Evolutionary conservation across 2,113 vertebrate species (phyloP), one percentile per base, ranked within the genome.

Genomic region (Tretioscincus oriximinensis): DNA sequence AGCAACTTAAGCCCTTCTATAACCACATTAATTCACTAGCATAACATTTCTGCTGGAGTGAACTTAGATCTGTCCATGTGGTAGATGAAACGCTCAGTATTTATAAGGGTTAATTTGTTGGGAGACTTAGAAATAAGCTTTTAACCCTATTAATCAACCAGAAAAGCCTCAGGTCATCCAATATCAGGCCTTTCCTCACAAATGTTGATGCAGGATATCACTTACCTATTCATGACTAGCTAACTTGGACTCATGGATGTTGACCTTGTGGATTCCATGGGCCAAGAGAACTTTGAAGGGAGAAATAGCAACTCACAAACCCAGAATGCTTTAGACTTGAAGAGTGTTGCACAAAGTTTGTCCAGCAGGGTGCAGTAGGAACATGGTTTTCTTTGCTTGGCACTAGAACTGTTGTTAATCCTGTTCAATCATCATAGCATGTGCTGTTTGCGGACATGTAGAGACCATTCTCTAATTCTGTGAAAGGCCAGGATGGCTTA

Each of bases 351-450:
- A 11, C 10, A 16, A 1, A 0, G 67, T 45, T 45, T 71, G 29
- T 63, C 76, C 86, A 86, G 78, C 81, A 86, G 51, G 61, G 51
- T 10, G 49, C 28, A 83, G 14, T 3, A 82, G 73, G 22, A 54
- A 26, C 61, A 64, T 29, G 75, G 45, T 24, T 85, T 63, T 81
- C n/a, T 73, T 6, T 14, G 54, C 8, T 22, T 71, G 9, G 35
- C 29, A 60, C 20, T 47, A 69, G n/a, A 61, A 16, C 35, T 82
- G 26, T 28, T 49, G 12, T 24, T 63, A 51, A 82, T 82, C 60
- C n/a, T 76, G 66, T n/a, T 68, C 20, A 68, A 29, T 61, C 29
- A 67, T 16, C 31, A 26, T 8, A 31, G 72, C 29, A 20, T 63
- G 21, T 49, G 65, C 31, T 82, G 14, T 76, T 68, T 61, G 54